Evolutionary conservation across 2,888 invertebrate genomes (phyloP).

Genomic region (Melanchra persicariae): DNA sequence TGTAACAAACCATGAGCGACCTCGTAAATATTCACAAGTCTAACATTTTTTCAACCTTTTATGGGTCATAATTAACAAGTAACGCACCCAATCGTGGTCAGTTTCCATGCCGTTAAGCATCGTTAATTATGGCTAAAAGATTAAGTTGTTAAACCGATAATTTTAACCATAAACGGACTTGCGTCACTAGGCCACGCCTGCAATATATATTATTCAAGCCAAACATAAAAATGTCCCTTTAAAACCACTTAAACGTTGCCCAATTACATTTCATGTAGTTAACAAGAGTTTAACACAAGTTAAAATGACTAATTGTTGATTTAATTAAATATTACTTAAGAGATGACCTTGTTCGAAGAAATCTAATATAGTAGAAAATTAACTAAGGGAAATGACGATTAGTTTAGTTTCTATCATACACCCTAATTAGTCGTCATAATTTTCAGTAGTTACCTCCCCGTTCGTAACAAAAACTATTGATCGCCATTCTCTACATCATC

Average conservation of each 20-base stretch:
- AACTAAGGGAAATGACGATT: not conserved
- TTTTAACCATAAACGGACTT: slow-evolving; percentile 48
- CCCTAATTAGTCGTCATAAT: no score
- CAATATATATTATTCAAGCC: slow-evolving; percentile 18
- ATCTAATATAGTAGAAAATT: not conserved
- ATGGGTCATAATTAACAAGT: slow-evolving; percentile 42
- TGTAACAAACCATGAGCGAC: not conserved
- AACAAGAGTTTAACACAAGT: not conserved
- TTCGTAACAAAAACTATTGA: no score
- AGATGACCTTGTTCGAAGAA: not conserved
- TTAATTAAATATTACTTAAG: not conserved
- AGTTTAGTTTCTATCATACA: no score
- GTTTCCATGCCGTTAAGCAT: slow-evolving; percentile 55
- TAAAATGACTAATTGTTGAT: slow-evolving; percentile 13
- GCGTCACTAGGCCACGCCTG: slow-evolving; percentile 32
- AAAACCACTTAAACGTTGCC: slow-evolving; percentile 48
- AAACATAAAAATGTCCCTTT: slow-evolving; percentile 41
- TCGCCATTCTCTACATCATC: no score
- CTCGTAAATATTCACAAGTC: slow-evolving; percentile 36
- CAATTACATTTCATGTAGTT: slow-evolving; percentile 19
- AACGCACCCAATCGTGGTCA: slow-evolving; percentile 40
- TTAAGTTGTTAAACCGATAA: slow-evolving; percentile 48
- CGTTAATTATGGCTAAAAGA: slow-evolving; percentile 59
- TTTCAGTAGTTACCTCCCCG: no score
- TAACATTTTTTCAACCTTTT: slow-evolving; percentile 39